Evolutionary conservation across 2,888 invertebrate species (phyloP), one percentile per base, ranked within the genome.

Genomic region (Calameuta filiformis): DNA sequence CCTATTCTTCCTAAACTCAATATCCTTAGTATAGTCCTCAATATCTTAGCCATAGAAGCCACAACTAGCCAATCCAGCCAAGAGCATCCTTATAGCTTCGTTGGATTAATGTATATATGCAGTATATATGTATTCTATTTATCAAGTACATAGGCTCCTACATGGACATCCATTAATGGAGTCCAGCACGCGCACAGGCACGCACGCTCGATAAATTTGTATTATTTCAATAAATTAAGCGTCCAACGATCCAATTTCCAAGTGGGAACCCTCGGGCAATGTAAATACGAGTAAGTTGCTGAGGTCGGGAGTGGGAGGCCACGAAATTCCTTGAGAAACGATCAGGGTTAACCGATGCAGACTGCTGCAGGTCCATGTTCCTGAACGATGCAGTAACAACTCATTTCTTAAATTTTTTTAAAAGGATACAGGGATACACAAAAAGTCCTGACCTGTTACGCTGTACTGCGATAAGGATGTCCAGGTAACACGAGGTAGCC

Each of bases 141-240:
- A 56, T 56, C 56, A 9, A 56, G 56, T 23, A 56, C 23, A 56
- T 56, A 56, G 56, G 23, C 56, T 56, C 56, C 23, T 56, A 56
- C 56, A 9, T 15, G 23, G 23, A 56, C 23, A 15, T 9, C 23
- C 56, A 23, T 56, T 56, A 56, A 56, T 56, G 56, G 56, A 56
- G 23, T 6, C 56, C 56, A 56, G 56, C 56, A 56, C 56, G 56
- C 56, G 56, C 56, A 56, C 56, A 23, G 56, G 56, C 56, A 56
- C 56, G 82, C 82, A 76, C 33, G 81, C 79, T 78, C 82, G 79
- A 84, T 84, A 84, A 84, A 83, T 84, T 81, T 81, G 83, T 73
- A 77, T 84, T 83, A 82, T 84, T 82, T 83, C 82, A 81, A 83
- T 84, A 83, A 84, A 84, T 83, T 83, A 83, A 80, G 34, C 15